phyloP scores from a whole-genome alignment of 2,113 vertebrate species.

The Myotis brandtii region DNA sequence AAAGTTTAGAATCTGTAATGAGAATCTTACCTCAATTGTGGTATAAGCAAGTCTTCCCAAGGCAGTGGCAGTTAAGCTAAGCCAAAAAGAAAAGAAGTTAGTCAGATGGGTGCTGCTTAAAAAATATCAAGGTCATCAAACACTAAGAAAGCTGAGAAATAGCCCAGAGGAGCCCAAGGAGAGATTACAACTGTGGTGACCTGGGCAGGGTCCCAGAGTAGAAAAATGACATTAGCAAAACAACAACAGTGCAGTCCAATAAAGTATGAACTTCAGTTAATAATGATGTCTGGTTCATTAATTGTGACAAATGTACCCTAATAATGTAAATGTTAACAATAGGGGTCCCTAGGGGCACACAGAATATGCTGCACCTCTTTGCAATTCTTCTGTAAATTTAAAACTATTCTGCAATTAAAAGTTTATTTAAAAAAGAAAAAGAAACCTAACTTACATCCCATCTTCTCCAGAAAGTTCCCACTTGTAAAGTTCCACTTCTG shows the following conservation, averaged over 20 bases:
- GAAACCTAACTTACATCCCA: not conserved
- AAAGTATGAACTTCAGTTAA: not conserved
- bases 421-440: not conserved
- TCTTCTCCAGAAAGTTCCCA: not conserved
- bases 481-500: not conserved
- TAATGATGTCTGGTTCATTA: not conserved
- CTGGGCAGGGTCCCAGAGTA: not conserved
- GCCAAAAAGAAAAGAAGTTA: not conserved
- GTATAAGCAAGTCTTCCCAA: not conserved
- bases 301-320: not conserved
- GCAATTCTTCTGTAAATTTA: not conserved
- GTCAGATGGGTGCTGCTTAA: not conserved
- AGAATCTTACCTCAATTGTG: not conserved
- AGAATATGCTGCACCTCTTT: not conserved
- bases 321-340: not conserved
- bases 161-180: not conserved
- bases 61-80: not conserved
- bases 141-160: not conserved
- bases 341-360: accelerated
- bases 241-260: not conserved
- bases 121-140: not conserved
- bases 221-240: not conserved
- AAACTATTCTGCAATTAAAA: not conserved
- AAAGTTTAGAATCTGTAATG: not conserved
- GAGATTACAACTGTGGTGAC: not conserved